Conservation (phyloP, 2,113 vertebrate genomes). For the Clarias gariepinus region DNA sequence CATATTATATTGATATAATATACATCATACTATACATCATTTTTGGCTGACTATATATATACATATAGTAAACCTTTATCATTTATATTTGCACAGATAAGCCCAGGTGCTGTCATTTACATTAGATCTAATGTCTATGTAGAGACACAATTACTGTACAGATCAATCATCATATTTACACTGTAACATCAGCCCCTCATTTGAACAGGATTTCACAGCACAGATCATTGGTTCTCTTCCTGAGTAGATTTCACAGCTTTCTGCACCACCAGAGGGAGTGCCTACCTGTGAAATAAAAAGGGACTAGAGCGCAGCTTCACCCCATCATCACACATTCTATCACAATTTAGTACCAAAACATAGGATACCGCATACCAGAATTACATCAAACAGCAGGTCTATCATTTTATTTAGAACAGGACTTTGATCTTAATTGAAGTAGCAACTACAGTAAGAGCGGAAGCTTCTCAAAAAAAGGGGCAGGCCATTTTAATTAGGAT, state of each 20-base stretch:
- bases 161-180: constrained; percentile 8
- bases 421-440: neutral
- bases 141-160: constrained; percentile 17
- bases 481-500: neutral
- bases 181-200: neutral
- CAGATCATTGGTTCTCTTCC: constrained; percentile 11
- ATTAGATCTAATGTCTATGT: constrained; percentile 6
- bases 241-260: constrained; percentile 27
- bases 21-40: too few relatives aligned
- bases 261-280: constrained; percentile 57
- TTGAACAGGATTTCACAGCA: neutral
- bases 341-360: neutral
- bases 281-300: constrained; percentile 48
- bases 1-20: too few relatives aligned
- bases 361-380: neutral
- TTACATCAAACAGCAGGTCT: constrained; percentile 20
- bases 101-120: neutral
- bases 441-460: neutral
- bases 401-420: neutral
- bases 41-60: too few relatives aligned
- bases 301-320: neutral
- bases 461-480: neutral
- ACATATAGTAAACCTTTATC: too few relatives aligned
- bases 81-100: too few relatives aligned
- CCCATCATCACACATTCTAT: neutral